Conservation (phyloP, 2,113 vertebrate species). For the Plotosus lineatus region DNA sequence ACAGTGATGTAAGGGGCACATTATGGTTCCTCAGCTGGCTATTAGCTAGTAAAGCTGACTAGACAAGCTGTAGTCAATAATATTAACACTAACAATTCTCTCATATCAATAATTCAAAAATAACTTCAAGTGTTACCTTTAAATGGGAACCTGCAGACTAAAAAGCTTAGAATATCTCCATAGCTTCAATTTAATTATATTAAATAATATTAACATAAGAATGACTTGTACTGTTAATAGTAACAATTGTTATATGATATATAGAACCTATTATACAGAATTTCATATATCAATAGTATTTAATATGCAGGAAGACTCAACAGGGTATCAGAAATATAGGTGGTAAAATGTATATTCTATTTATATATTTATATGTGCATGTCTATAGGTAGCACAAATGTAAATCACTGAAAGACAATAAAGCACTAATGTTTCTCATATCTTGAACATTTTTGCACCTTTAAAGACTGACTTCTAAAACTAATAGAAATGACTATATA, state of each 20-base stretch:
- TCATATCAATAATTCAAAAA: slow-evolving; percentile 34
- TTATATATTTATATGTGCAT: neutral
- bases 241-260: no score
- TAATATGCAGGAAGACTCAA: no score
- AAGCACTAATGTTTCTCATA: no score
- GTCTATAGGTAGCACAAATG: neutral
- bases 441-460: no score
- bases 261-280: neutral
- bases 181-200: neutral
- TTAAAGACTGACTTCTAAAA: no score
- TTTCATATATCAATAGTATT: neutral
- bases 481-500: no score
- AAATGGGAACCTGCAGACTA: neutral
- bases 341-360: no score
- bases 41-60: slow-evolving; percentile 14
- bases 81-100: slow-evolving; percentile 13
- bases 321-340: no score
- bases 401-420: neutral
- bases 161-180: neutral
- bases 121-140: slow-evolving; percentile 25
- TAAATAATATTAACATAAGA: no score
- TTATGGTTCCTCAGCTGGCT: slow-evolving; percentile 26
- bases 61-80: slow-evolving; percentile 26
- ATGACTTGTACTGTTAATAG: no score
- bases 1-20: slow-evolving; percentile 36